phyloP scores from a whole-genome alignment of 2,113 vertebrate species.

The Sturnus vulgaris region DNA sequence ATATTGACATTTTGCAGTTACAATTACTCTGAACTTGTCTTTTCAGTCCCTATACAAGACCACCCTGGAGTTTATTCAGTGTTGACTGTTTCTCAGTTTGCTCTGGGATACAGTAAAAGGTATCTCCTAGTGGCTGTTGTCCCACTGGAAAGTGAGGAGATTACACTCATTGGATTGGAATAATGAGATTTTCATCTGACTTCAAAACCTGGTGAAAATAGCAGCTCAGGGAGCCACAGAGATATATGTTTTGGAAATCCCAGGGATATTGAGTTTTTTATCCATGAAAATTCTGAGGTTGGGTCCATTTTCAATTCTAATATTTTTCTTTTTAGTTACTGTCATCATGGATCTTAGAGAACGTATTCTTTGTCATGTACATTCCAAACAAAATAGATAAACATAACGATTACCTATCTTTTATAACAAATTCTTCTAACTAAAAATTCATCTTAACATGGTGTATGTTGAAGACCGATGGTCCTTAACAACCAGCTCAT shows the following conservation, averaged over 20 bases:
- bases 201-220: not conserved
- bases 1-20: not conserved
- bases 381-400: not conserved
- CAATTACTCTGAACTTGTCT: not conserved
- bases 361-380: not conserved
- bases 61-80: not conserved
- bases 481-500: not conserved
- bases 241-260: not conserved
- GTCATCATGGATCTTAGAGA: not conserved
- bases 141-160: not conserved
- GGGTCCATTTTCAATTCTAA: not conserved
- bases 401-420: not conserved
- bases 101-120: not conserved
- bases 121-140: not conserved
- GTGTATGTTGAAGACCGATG: not conserved
- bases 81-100: not conserved
- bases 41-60: not conserved
- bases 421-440: not conserved
- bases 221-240: not conserved
- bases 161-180: not conserved
- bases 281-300: not conserved
- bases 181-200: not conserved
- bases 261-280: accelerated
- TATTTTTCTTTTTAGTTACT: not conserved
- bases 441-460: not conserved